Percentiles rank a stretch among this genome's conserved stretches.
These are phyloP conservation scores for Catalaphyllia jardinei DNA, from an alignment of 64 coral and sea anemone genomes.

Conservation along the genomic window DNA sequence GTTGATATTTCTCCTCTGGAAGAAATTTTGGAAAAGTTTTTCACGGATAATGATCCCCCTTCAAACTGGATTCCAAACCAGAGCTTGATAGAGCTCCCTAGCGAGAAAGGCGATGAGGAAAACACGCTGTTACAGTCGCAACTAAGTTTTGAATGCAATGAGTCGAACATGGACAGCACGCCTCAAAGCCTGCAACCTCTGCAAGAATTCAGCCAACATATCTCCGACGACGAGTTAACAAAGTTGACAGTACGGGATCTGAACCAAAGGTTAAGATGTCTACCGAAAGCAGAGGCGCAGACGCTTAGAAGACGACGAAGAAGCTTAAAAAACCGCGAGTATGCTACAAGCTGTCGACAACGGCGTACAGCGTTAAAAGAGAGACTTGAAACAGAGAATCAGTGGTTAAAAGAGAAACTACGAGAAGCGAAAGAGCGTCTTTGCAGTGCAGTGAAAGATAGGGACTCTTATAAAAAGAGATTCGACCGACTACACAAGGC, in stretches of 20 bases:
- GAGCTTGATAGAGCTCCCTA: neutral
- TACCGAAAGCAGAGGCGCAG: constrained; percentile 28
- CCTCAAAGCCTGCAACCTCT: neutral
- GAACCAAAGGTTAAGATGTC: constrained; percentile 4
- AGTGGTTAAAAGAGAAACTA: constrained; percentile 47
- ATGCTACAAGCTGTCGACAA: constrained; percentile 73
- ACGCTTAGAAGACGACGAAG: constrained; percentile 59
- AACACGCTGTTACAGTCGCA: neutral
- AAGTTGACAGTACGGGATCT: constrained; percentile 17
- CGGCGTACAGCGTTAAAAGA: constrained; percentile 30
- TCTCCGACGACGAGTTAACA: constrained; percentile 5
- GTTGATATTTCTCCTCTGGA: neutral
- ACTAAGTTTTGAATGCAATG: neutral
- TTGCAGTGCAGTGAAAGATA: constrained; percentile 41
- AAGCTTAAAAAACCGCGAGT: constrained; percentile 81
- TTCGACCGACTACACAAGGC: neutral
- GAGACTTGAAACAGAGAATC: constrained; percentile 44
- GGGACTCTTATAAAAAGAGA: constrained; percentile 40
- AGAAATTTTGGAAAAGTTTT: constrained; percentile 1
- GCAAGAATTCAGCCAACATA: neutral
- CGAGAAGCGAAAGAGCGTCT: constrained; percentile 31
- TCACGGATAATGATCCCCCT: neutral
- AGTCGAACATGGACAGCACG: no score
- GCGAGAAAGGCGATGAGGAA: neutral
- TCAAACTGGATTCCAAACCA: neutral